Percentiles rank a stretch among this genome's conserved stretches.
phyloP scores from a whole-genome alignment of 2,797 vertebrate species.

The Chromis chromis region DNA sequence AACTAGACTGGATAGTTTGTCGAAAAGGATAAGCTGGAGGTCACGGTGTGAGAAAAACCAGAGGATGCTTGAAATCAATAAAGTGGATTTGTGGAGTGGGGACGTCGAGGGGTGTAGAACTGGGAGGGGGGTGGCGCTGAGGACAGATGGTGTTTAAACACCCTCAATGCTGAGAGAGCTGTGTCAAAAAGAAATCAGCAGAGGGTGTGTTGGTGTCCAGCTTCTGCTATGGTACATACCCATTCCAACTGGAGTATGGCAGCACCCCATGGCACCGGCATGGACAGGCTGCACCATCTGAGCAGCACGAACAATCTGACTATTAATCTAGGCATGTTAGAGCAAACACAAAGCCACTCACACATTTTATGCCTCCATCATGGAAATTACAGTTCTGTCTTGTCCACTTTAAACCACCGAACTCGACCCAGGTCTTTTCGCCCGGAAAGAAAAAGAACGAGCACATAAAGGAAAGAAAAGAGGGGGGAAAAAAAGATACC shows the following conservation, averaged over 20 bases:
- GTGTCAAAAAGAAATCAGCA: conserved; percentile 38
- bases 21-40: conserved; percentile 25
- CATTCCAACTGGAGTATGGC: conserved; percentile 64
- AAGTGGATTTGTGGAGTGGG: conserved; percentile 57
- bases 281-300: conserved; percentile 55
- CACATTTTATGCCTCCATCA: background rate
- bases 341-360: conserved; percentile 38
- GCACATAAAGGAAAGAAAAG: background rate
- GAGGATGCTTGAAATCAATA: conserved; percentile 59
- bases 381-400: background rate
- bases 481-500: background rate
- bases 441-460: background rate
- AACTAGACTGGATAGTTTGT: conserved; percentile 14
- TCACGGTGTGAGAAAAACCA: conserved; percentile 30
- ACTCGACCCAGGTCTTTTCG: conserved; percentile 4
- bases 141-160: conserved; percentile 73
- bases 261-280: conserved; percentile 43
- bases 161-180: conserved; percentile 54
- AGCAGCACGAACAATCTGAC: conserved; percentile 55
- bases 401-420: conserved; percentile 8
- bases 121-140: conserved; percentile 26
- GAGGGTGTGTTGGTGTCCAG: conserved; percentile 47
- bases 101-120: conserved; percentile 16
- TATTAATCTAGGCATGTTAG: conserved; percentile 41
- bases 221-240: conserved; percentile 44